Evolutionary conservation across 2,797 vertebrate genomes (phyloP).

Genomic region (Eulemur coronatus): DNA sequence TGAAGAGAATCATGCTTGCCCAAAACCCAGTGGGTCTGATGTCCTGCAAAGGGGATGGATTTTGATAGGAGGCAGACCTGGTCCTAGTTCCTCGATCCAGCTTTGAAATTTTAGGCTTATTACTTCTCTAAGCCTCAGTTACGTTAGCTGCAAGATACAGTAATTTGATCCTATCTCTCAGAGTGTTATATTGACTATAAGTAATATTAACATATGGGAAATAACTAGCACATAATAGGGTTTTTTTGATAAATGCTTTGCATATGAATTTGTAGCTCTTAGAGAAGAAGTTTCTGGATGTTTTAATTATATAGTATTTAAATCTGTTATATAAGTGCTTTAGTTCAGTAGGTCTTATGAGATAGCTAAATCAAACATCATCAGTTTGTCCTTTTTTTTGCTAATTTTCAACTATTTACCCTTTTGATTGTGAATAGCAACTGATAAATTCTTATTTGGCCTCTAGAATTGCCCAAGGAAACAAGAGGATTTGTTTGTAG

Average conservation of each 20-base stretch:
- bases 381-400: slow-evolving; percentile 23
- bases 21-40: background rate
- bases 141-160: background rate
- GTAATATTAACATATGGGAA: background rate
- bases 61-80: background rate
- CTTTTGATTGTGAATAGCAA: background rate
- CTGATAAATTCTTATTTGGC: background rate
- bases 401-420: slow-evolving; percentile 31
- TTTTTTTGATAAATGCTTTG: background rate
- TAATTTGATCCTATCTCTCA: background rate
- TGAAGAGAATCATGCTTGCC: background rate
- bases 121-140: background rate
- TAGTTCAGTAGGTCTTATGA: background rate
- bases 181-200: background rate
- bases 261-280: background rate
- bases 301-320: background rate
- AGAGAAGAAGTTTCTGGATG: background rate
- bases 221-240: background rate
- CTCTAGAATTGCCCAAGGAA: slow-evolving; percentile 44
- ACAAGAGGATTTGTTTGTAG: slow-evolving; percentile 17
- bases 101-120: background rate
- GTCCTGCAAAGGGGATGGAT: background rate
- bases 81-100: background rate
- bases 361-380: slow-evolving; percentile 13
- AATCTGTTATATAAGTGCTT: background rate